A percentile compares a stretch with the other conserved stretches of the same genome.
These are phyloP conservation scores for Perodicticus potto DNA, from an alignment of 2,797 vertebrate genomes.

Conservation along the genomic window DNA sequence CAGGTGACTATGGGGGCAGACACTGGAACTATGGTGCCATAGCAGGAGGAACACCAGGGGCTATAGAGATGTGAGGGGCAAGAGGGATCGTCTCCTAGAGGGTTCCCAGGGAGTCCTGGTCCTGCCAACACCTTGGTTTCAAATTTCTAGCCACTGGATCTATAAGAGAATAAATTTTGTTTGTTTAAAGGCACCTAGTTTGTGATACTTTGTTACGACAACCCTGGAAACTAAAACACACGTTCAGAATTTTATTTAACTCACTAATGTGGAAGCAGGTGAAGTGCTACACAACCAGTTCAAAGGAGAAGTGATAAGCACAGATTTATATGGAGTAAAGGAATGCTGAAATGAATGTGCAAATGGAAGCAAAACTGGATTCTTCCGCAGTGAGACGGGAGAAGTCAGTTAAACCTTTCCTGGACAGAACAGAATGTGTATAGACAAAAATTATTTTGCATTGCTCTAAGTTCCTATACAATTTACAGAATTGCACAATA, in stretches of 20 bases:
- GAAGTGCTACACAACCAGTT: background rate
- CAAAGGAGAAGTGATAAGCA: background rate
- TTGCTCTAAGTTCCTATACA: background rate
- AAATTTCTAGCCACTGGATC: background rate
- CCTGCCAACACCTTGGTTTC: background rate
- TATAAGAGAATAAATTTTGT: background rate
- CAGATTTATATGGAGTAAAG: background rate
- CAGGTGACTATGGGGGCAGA: background rate
- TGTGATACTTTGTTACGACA: background rate
- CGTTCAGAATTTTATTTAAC: slow-evolving; percentile 23
- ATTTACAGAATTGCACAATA: background rate
- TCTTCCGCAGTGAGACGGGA: background rate
- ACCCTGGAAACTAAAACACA: background rate
- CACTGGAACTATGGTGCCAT: background rate
- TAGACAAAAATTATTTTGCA: slow-evolving; percentile 2
- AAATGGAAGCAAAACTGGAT: slow-evolving; percentile 6
- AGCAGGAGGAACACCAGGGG: background rate
- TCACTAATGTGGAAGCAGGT: slow-evolving; percentile 8
- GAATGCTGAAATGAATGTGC: background rate
- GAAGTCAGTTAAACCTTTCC: background rate
- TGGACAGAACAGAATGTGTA: background rate
- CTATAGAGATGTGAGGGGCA: background rate
- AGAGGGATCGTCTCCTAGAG: background rate
- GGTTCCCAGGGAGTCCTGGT: rapidly evolving
- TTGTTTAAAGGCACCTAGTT: background rate